A percentile compares a stretch with the other conserved stretches of the same genome.
phyloP scores from a whole-genome alignment of 2,888 invertebrate genomes.

The Lepas anatifera region DNA sequence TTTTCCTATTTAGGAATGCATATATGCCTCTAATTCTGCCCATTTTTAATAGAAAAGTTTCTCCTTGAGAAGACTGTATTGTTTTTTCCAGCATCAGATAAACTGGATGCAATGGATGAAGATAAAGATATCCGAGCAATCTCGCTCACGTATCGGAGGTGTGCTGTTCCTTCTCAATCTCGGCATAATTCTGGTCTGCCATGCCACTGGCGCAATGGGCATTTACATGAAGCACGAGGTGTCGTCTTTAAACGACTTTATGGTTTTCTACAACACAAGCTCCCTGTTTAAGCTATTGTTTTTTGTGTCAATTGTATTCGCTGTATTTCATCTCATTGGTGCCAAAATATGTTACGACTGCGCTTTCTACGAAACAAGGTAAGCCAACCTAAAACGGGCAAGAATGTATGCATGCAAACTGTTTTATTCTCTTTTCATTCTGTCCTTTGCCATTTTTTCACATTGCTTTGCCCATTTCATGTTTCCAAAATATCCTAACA shows the following conservation, averaged over 20 bases:
- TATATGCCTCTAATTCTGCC: too few species aligned
- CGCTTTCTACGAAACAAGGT: conserved; percentile 4
- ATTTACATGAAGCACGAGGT: not conserved
- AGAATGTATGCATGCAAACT: too few species aligned
- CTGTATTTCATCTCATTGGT: not conserved
- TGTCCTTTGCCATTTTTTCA: too few species aligned
- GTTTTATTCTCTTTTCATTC: too few species aligned
- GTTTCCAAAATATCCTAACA: too few species aligned
- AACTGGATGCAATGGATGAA: not conserved
- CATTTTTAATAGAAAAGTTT: too few species aligned
- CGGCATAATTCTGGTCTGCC: not conserved
- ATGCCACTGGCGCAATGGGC: not conserved
- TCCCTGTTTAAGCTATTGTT: not conserved
- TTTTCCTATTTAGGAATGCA: too few species aligned
- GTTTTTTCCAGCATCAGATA: too few species aligned
- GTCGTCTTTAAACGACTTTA: not conserved
- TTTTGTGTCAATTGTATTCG: not conserved
- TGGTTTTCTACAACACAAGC: not conserved
- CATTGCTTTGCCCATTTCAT: too few species aligned
- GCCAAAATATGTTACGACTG: not conserved
- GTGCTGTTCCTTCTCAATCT: not conserved
- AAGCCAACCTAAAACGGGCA: not conserved
- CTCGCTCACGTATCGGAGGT: not conserved
- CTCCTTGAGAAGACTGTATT: too few species aligned
- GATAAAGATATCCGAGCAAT: not conserved